Evolutionary conservation across 2,888 invertebrate genomes (phyloP).

Genomic region (Thymelicus lineola): DNA sequence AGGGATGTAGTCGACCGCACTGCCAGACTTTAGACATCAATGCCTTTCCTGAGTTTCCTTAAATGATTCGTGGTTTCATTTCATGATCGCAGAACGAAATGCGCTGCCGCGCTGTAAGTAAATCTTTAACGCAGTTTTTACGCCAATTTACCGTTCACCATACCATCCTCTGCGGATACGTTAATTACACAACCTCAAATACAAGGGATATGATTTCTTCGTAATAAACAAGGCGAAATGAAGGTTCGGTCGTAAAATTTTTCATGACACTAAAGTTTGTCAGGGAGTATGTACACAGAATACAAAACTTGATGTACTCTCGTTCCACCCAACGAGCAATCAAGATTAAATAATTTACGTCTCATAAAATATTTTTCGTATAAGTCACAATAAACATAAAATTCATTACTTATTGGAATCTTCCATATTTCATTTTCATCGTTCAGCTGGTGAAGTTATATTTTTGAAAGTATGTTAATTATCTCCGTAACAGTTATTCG

Average conservation of each 20-base stretch:
- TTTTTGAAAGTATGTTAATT: slow-evolving; percentile 24
- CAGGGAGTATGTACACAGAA: slow-evolving; percentile 25
- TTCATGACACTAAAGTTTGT: slow-evolving; percentile 36
- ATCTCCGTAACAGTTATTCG: slow-evolving; percentile 10
- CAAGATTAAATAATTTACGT: slow-evolving; percentile 34
- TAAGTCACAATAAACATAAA: slow-evolving; percentile 34
- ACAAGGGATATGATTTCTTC: background rate
- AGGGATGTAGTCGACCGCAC: slow-evolving; percentile 35
- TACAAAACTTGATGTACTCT: slow-evolving; percentile 16
- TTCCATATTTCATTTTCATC: slow-evolving; percentile 26
- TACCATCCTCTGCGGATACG: background rate
- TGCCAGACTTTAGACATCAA: background rate
- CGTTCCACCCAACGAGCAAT: slow-evolving; percentile 13
- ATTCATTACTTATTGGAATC: slow-evolving; percentile 28
- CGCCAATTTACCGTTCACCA: too few relatives aligned
- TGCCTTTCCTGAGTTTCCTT: slow-evolving; percentile 21
- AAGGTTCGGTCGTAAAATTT: slow-evolving; percentile 9
- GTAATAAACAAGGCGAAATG: too few relatives aligned
- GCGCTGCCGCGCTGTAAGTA: too few relatives aligned
- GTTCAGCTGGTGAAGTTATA: slow-evolving; percentile 11
- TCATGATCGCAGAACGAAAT: background rate
- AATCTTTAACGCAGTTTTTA: too few relatives aligned
- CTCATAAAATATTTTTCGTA: slow-evolving; percentile 33
- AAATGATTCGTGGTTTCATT: background rate
- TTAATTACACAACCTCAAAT: background rate